Base-by-base conservation (phyloP, 2,888 invertebrate genomes). In the Fissipunctia ypsillon region DNA sequence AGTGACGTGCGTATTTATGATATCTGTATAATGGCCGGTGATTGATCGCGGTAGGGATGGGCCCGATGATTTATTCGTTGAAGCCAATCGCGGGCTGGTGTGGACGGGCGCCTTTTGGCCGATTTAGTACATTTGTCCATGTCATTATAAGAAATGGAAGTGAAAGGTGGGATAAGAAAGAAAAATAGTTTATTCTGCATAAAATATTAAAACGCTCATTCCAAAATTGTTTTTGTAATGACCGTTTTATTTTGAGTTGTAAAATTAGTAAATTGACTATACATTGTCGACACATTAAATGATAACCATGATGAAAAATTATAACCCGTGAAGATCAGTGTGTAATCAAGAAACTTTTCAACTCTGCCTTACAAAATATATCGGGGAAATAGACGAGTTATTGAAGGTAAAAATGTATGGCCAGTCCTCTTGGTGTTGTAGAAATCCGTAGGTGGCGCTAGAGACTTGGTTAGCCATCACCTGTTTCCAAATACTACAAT, bases 1-100 rank as follows among this genome's bases (percentile, higher is more conserved):
- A 87, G 89, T 81, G 82, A 86, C 83, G 86, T 52, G 81, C 74
- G 84, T 87, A 88, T 88, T 90, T 90, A 85, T 89, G 85, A 87
- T 89, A 87, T 86, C 87, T 88, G 84, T 85, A 83, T 84, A 87
- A 88, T 85, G 82, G 75, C 52, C 67, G 52, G 82, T 88, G 90
- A 90, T 88, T 87, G 90, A 90, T 88, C 73, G 60, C 45, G 43
- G 80, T 69, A 68, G 83, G 81, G 85, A 77, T 80, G 73, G 80
- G 82, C 76, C 68, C 78, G 79, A 80, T 90, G 89, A 90, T 90
- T 90, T 89, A 89, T 90, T 84, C 80, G 77, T 75, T 81, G 76
- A 76, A 84, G 81, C 82, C 85, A 85, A 88, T 85, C 83, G 84
- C 68, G 80, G 72, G 65, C 4, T 16, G 10, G 7, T 43, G 68